Conservation (phyloP, 2,888 invertebrate species). For the Drosophila vallismaia region DNA sequence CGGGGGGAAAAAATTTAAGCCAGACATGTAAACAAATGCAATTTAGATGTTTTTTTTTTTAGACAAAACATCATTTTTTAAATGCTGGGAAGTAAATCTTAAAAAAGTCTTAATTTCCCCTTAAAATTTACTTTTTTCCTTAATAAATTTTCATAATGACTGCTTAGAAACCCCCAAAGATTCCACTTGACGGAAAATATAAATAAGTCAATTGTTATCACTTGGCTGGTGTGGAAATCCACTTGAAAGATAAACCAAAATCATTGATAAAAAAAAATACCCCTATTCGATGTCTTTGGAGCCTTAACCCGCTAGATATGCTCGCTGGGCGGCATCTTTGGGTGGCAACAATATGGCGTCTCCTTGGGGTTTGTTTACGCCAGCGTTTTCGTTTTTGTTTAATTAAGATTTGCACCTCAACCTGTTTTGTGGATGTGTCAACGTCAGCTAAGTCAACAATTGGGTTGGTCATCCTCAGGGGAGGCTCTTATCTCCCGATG, state of each 20-base stretch:
- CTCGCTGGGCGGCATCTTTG: slow-evolving; percentile 24
- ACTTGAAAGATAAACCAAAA: slow-evolving; percentile 37
- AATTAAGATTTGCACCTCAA: slow-evolving; percentile 25
- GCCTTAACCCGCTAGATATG: slow-evolving; percentile 31
- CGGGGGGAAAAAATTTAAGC: too few relatives aligned
- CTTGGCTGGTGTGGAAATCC: not conserved
- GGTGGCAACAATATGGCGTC: slow-evolving; percentile 56
- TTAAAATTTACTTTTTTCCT: too few relatives aligned
- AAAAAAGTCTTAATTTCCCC: too few relatives aligned
- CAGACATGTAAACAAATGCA: not conserved
- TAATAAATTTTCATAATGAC: too few relatives aligned
- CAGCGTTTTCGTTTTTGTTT: slow-evolving; percentile 42
- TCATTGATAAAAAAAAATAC: slow-evolving; percentile 22
- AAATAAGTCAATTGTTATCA: not conserved
- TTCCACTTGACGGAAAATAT: not conserved
- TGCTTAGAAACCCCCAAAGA: not conserved
- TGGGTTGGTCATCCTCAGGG: slow-evolving; percentile 30
- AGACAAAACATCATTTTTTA: too few relatives aligned
- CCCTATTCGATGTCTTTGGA: not conserved
- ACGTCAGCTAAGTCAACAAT: slow-evolving; percentile 48
- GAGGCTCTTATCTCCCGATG: slow-evolving; percentile 52
- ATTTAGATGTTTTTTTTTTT: too few relatives aligned
- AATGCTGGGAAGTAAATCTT: not conserved
- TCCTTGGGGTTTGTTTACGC: slow-evolving; percentile 53
- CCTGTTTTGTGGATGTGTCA: slow-evolving; percentile 20